phyloP scores from a whole-genome alignment of 2,113 vertebrate species.

The Lepus americanus region DNA sequence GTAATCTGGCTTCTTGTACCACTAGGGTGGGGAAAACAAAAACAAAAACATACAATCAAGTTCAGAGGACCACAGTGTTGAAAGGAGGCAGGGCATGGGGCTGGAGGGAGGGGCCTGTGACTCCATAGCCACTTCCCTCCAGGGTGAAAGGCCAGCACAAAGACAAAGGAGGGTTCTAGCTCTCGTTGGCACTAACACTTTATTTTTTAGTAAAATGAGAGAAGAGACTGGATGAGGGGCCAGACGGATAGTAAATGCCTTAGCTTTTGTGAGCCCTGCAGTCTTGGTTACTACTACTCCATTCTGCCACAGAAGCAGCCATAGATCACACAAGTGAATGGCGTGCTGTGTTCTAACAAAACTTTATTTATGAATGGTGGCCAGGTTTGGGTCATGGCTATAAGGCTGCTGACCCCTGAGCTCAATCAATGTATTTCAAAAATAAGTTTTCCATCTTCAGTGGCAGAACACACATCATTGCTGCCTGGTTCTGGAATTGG shows the following conservation, averaged over 20 bases:
- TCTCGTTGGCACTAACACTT: no score
- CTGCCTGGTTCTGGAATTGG: no score
- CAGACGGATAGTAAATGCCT: neutral
- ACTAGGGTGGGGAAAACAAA: conserved; percentile 86
- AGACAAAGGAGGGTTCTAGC: neutral
- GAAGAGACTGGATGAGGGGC: neutral
- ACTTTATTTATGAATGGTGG: neutral
- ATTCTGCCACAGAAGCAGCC: neutral
- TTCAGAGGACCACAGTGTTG: neutral
- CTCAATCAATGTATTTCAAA: conserved; percentile 11
- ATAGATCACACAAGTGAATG: neutral
- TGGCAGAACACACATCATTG: neutral
- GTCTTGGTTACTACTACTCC: neutral
- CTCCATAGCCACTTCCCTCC: fast-evolving
- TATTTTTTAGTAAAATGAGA: neutral
- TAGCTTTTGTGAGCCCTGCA: fast-evolving
- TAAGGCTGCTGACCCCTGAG: neutral
- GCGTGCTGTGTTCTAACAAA: neutral
- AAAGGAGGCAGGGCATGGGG: neutral
- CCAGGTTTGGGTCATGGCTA: neutral
- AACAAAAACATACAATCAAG: conserved; percentile 15
- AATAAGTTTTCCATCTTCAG: neutral
- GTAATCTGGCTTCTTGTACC: conserved; percentile 98
- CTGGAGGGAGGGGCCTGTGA: fast-evolving
- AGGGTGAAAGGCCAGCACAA: neutral